Conservation (phyloP, 2,797 vertebrate genomes). For the Sebastes nivosus region DNA sequence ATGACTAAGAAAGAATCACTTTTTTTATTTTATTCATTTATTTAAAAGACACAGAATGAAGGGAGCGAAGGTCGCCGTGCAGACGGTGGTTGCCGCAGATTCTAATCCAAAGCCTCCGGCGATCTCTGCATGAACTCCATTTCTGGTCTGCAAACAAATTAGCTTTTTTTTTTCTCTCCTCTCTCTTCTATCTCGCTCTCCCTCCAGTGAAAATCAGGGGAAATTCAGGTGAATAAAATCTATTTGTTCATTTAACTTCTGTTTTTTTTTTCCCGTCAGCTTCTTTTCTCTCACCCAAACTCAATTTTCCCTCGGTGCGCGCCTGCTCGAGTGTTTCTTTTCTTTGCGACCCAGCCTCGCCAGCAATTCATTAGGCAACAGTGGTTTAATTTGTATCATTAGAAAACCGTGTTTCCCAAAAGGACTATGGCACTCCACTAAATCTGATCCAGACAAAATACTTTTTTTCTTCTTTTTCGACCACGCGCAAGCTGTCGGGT, state of each 20-base stretch:
- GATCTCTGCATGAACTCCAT: slow-evolving; percentile 74
- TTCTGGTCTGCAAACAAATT: slow-evolving; percentile 78
- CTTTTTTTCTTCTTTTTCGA: slow-evolving; percentile 7
- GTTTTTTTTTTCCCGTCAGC: slow-evolving; percentile 28
- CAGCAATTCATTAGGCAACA: slow-evolving; percentile 69
- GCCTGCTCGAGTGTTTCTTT: slow-evolving; percentile 47
- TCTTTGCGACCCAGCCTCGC: slow-evolving; percentile 41
- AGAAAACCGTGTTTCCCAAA: slow-evolving; percentile 65
- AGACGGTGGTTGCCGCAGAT: slow-evolving; percentile 65
- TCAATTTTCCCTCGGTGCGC: slow-evolving; percentile 51
- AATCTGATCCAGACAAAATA: slow-evolving; percentile 64
- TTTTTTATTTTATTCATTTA: slow-evolving; percentile 67
- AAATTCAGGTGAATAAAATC: slow-evolving; percentile 75
- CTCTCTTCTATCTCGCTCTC: slow-evolving; percentile 49
- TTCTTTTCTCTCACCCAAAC: slow-evolving; percentile 54
- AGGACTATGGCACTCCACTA: slow-evolving; percentile 42
- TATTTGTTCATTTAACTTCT: slow-evolving; percentile 71
- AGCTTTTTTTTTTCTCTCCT: slow-evolving; percentile 32
- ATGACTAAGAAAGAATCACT: slow-evolving; percentile 21
- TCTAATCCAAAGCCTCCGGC: slow-evolving; percentile 73
- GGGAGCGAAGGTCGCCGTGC: slow-evolving; percentile 67
- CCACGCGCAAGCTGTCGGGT: slow-evolving; percentile 52
- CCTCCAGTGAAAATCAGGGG: slow-evolving; percentile 58
- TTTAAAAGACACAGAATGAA: slow-evolving; percentile 68
- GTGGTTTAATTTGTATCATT: slow-evolving; percentile 70